Base-by-base conservation (phyloP, 2,888 invertebrate genomes). In the Xestobium rufovillosum region DNA sequence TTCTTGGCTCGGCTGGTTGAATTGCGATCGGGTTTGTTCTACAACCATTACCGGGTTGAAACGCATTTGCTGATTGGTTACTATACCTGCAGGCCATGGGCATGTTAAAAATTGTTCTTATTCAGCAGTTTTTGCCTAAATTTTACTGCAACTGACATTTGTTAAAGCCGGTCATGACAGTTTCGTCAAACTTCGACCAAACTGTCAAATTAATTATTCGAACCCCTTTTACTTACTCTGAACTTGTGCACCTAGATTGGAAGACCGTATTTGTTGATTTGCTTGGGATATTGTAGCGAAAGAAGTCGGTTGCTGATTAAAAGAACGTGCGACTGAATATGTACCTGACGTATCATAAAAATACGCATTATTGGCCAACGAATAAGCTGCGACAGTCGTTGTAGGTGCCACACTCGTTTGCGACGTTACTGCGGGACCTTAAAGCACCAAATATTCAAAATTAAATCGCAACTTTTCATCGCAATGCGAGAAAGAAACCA, bases 21-120 rank as follows among this genome's bases (percentile, higher is more conserved):
- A 51, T 13, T 40, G 44, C 9, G 41, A 39, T 9, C 59, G 52
- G 39, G 52, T 56, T 27, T 56, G 63, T 31, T 67, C 67, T 1
- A 66, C 62, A 3, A 67, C 62, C 64, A 68, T 63, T 3, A 67
- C 61, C 9, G 66, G 63, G 48, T 63, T 66, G 46, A 61, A 65
- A 25, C 65, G 56, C 59, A 67, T 61, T 26, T 57, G 53, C 40
- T 60, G 61, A 45, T 51, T 59, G 16, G 57, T 39, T 9, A 56
- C 55, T 26, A 59, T 53, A 31, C 48, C 52, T 51, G 27, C 3
- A n/a, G 23, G 23, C n/a, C n/a, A n/a, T 6, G 23, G 23, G 23
- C 6, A 19, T 6, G n/a, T 19, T n/a, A 19, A n/a, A n/a, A 19
- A 19, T 19, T 6, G n/a, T n/a, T n/a, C n/a, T n/a, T n/a, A n/a